Base-by-base conservation (phyloP, 2,113 vertebrate species). In the Antidorcas marsupialis region DNA sequence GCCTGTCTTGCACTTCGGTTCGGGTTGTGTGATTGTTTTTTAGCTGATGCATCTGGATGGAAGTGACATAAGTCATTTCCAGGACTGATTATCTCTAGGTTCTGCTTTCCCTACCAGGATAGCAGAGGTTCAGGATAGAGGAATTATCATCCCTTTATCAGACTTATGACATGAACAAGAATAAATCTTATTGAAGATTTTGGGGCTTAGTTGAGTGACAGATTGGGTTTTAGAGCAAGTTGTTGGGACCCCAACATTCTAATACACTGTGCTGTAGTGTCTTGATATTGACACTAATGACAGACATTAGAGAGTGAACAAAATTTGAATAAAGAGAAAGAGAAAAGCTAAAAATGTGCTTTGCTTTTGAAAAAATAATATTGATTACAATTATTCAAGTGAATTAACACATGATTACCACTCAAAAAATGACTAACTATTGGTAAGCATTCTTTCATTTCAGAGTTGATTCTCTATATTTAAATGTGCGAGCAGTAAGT, bases 351-450 rank as follows among this genome's bases (percentile, higher is more conserved):
- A 91, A 96, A 55, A 36, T 91, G 16, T 89, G 55, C 43, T 76
- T 84, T 89, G 43, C 17, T 86, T 87, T 86, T 91, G 81, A 82
- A 95, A 88, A 96, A 92, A 43, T 55, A 95, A 94, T 76, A 76
- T 19, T 36, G n/a, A 87, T 95, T 87, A 52, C 14, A 87, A 87
- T 83, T 82, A 55, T 87, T 96, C 27, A 52, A 84, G 45, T 55
- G 25, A 90, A 91, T 95, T 62, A 82, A n/a, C 62, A 84, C n/a
- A 28, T 47, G 94, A 87, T 62, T 62, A 82, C 36, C 33, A 57
- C 14, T 89, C 52, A 95, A 92, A 64, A 36, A 92, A 76, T 52
- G 60, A 94, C 67, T 47, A 95, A 59, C 23, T 82, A 78, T 14
- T 62, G 50, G 25, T 64, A 62, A 76, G 27, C 30, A 91, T 88